Base-by-base conservation (phyloP, 37 sponge, comb jelly and placozoan species). In the Hexactinellida sp. region DNA sequence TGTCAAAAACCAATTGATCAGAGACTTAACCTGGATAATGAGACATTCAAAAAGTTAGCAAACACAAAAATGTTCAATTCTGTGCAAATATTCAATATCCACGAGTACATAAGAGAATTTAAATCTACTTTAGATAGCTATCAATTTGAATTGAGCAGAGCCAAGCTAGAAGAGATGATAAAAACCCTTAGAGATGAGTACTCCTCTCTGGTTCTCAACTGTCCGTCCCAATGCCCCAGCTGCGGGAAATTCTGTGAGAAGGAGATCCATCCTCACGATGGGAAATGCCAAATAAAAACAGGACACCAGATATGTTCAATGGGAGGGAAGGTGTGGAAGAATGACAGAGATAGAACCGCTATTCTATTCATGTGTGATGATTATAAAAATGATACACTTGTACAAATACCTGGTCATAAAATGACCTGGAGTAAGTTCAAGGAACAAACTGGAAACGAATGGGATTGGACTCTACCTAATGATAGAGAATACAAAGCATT, bases 291-390 rank as follows among this genome's bases (percentile, higher is more conserved):
- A 23, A 63, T 63, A 63, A 63, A 25, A n/a, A 63, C 76, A 63
- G 76, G 76, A 21, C 76, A 63, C 13, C 76, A 63, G 34, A 63
- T 63, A 7, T 63, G 76, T 63, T 63, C 76, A 63, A 63, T 63
- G 76, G 76, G 76, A 32, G 76, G 76, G 76, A 63, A 63, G 21
- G 76, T 63, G 3, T 63, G 76, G 76, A 63, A 28, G 3, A 63
- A 3, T 63, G 76, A 63, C 13, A 23, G 13, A 63, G 76, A 63
- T n/a, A 63, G 34, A n/a, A 63, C 76, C 3, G 76, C 76, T 32
- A 23, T 63, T 3, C 13, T 63, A 63, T 32, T 63, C 5, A 63
- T 28, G 25, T 63, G 76, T 28, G 76, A 63, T 25, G 76, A 63
- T n/a, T 63, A 63, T 23, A 23, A 7, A n/a, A 23, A 63, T 7